Base-by-base conservation (phyloP, 2,113 vertebrate genomes). In the Sinocyclocheilus maitianheensis region DNA sequence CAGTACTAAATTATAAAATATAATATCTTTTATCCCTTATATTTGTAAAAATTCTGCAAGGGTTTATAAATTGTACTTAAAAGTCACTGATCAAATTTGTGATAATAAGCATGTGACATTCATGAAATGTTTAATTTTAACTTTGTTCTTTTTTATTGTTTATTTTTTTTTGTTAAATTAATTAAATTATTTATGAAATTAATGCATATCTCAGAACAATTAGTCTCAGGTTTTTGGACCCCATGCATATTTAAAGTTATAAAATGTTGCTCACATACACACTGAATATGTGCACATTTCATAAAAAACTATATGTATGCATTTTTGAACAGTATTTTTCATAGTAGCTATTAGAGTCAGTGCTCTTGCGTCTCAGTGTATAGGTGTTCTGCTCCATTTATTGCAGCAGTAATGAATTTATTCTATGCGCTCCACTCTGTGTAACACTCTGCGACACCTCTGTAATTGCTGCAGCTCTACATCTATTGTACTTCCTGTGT, bases 361-460 rank as follows among this genome's bases (percentile, higher is more conserved):
- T 14, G 12, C 53, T 75, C 20, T 75, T 75, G 43, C 43, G 26
- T 76, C 43, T 76, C n/a, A 6, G 22, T 26, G 43, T 51, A 51
- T 51, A 76, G 12, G n/a, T 24, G 22, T 76, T 62, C 20, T 79
- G 77, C 77, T 79, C 55, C 22, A 46, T 63, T 24, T 65, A 43
- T 81, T 81, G 58, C 58, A 65, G 13, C 37, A 24, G 14, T 81
- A 81, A 65, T 81, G 37, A 81, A 63, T 65, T 26, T 81, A 18
- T 81, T 76, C 4, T 24, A 5, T 63, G 77, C 40, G 5, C 34
- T 40, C 6, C 34, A n/a, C 34, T 80, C 58, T 80, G 37, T 80
- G 77, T 40, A 40, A 79, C 55, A 60, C 53, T 80, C 20, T 22
- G 58, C 20, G 58, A 22, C 58, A 60, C 58, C 58, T 60, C 55